These are phyloP conservation scores for Bungarus multicinctus DNA, from an alignment of 2,113 vertebrate species.

Conservation along the genomic window DNA sequence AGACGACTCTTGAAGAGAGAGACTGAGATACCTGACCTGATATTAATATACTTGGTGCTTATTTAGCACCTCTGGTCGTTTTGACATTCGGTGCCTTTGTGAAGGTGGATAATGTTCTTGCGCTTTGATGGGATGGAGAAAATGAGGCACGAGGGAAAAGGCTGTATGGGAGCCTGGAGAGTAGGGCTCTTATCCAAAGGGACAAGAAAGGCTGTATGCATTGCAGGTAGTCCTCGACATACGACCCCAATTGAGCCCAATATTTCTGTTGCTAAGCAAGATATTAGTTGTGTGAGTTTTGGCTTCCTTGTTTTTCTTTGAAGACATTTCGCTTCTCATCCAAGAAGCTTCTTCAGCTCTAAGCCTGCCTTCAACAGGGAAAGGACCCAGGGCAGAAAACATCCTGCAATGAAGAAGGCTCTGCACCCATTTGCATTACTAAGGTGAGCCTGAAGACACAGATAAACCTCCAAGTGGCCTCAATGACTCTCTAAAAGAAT, in stretches of 20 bases:
- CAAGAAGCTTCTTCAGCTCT: too few species aligned
- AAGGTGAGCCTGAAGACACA: too few species aligned
- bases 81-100: conserved; percentile 3
- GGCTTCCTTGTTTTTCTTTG: too few species aligned
- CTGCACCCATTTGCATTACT: too few species aligned
- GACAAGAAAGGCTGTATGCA: too few species aligned
- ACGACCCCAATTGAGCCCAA: not conserved
- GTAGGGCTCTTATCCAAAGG: not conserved
- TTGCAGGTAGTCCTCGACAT: not conserved
- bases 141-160: not conserved
- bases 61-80: conserved; percentile 44
- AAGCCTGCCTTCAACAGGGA: too few species aligned
- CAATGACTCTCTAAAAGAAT: too few species aligned
- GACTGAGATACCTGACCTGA: conserved; percentile 47
- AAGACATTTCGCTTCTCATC: too few species aligned
- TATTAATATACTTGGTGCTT: conserved; percentile 36
- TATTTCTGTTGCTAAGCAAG: not conserved
- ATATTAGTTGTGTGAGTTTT: not conserved
- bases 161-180: not conserved
- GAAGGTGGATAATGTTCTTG: conserved; percentile 43
- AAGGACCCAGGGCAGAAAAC: too few species aligned
- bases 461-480: too few species aligned
- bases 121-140: conserved; percentile 32
- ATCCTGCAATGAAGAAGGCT: too few species aligned
- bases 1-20: conserved; percentile 45